Base-by-base conservation (phyloP, 2,797 vertebrate genomes). In the Coreius guichenoti region DNA sequence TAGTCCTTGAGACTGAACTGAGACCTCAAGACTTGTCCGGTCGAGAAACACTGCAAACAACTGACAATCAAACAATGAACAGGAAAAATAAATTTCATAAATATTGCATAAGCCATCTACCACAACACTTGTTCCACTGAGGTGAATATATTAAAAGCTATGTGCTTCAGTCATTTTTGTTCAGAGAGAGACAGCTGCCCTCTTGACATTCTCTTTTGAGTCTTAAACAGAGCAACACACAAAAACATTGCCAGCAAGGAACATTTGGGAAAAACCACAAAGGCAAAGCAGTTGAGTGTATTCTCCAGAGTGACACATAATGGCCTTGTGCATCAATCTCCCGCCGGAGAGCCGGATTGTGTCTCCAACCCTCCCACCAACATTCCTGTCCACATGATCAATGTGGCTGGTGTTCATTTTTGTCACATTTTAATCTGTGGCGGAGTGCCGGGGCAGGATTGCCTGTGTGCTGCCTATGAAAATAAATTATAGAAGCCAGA, bases 341-440 rank as follows among this genome's bases (percentile, higher is more conserved):
- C 49, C 77, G 8, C 21, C 33, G 63, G 54, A 69, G 82, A 72
- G 81, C 72, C 19, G 56, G 82, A 81, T 74, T 8, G 54, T n/a
- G 33, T 69, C 80, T 82, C 73, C 69, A 69, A 69, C 58, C 73
- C 12, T 39, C 68, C 73, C 84, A 29, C 74, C 68, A 65, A 56
- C 85, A 77, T 36, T 72, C 78, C 83, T 87, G 83, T 88, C 87
- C 56, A 16, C 65, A 86, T 89, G 89, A 90, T 90, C 88, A 87
- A 89, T 90, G 87, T 65, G 68, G 56, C 74, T 17, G 21, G 47
- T 26, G 47, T 75, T 86, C 84, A 80, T 58, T 86, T 90, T 80
- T 88, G 86, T 86, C 88, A 90, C 82, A 86, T 87, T 90, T 88
- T 89, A 88, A 90, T 90, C 90, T 87, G 86, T 77, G 43, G 76